These are phyloP conservation scores for Oryzias melastigma DNA, from an alignment of 2,113 vertebrate genomes.

Conservation along the genomic window DNA sequence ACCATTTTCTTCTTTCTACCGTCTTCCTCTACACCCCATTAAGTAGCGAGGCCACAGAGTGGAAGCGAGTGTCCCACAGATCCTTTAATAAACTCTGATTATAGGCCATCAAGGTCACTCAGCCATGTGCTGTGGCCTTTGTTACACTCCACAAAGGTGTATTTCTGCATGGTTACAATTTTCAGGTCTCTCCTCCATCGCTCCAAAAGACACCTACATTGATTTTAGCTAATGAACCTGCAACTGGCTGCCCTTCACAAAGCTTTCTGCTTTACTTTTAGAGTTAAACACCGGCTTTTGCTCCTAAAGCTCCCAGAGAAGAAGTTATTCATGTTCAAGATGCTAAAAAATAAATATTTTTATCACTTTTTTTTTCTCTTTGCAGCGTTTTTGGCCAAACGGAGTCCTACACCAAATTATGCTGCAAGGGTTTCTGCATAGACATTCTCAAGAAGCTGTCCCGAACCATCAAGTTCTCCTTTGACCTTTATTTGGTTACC, in stretches of 20 bases:
- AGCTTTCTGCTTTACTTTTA: conserved; percentile 11
- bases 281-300: conserved; percentile 20
- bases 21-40: conserved; percentile 63
- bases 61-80: conserved; percentile 29
- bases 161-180: conserved; percentile 25
- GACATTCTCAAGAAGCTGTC: conserved; percentile 98
- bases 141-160: conserved; percentile 5
- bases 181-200: conserved; percentile 25
- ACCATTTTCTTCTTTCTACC: conserved; percentile 37
- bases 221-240: conserved; percentile 58
- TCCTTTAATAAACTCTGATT: conserved; percentile 59
- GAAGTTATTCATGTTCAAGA: conserved; percentile 18
- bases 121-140: conserved; percentile 16
- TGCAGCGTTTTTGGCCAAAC: conserved; percentile 65
- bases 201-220: conserved; percentile 40
- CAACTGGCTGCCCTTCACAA: conserved; percentile 41
- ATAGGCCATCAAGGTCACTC: conserved; percentile 50
- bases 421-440: conserved; percentile 98
- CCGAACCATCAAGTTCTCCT: conserved; percentile 93
- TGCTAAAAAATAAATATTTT: conserved; percentile 6
- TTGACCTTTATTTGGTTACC: conserved; percentile 96
- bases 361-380: conserved; percentile 2
- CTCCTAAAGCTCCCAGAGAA: not conserved
- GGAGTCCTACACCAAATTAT: conserved; percentile 93
- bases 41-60: conserved; percentile 64